These are phyloP conservation scores for Helleia helle DNA, from an alignment of 2,888 invertebrate species.

Conservation along the genomic window DNA sequence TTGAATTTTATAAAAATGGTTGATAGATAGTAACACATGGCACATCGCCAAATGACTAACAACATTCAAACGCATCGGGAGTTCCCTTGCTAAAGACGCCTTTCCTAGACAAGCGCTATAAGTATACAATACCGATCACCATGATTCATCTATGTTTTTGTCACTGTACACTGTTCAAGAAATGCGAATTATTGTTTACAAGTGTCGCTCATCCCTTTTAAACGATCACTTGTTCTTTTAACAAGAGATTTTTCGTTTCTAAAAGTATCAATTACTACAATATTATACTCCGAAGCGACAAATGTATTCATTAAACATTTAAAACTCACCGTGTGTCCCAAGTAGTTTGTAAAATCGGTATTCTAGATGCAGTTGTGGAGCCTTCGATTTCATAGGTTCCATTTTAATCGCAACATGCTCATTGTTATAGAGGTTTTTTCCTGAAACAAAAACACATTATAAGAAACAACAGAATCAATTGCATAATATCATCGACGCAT, in stretches of 20 bases:
- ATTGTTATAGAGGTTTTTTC: slow-evolving; percentile 99
- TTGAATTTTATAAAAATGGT: not conserved
- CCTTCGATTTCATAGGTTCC: slow-evolving; percentile 99
- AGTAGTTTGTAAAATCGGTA: slow-evolving; percentile 99
- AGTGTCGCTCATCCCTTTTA: no score
- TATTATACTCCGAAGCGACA: no score
- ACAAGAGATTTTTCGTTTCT: no score
- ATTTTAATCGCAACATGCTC: slow-evolving; percentile 99
- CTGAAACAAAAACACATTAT: slow-evolving; percentile 64
- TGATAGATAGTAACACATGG: not conserved
- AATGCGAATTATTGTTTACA: no score
- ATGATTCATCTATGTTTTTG: not conserved
- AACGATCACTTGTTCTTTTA: no score
- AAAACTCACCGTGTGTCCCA: slow-evolving; percentile 95
- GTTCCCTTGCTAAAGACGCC: not conserved
- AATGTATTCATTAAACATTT: no score
- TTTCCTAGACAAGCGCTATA: slow-evolving; percentile 1
- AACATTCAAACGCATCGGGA: not conserved
- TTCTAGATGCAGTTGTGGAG: slow-evolving; percentile 99
- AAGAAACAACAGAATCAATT: no score
- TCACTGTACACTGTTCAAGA: no score
- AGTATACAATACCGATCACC: not conserved
- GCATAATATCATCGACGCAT: slow-evolving; percentile 5
- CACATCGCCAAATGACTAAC: not conserved
- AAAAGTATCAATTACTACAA: no score